Evolutionary conservation across 1,140 invertebrate species (phyloP), one percentile per base, ranked within the genome.

Genomic region (Eubasilissa regina): DNA sequence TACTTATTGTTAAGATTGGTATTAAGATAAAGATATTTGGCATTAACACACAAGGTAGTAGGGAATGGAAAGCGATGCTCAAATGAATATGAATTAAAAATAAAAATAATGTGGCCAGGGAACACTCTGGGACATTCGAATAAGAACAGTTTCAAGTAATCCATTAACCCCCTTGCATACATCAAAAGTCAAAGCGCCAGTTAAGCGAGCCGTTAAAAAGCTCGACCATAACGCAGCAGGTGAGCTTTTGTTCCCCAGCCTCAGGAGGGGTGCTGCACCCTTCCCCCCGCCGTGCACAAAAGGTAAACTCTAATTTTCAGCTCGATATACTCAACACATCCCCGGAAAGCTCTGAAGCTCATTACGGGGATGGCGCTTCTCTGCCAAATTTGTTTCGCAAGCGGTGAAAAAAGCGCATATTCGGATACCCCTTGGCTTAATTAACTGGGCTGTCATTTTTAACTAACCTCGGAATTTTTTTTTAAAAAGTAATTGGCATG

Each of bases 291-390:
- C 48, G 48, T 17, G 15, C 35, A 47, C 44, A 68, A 44, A 68
- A 68, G 64, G 64, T 68, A 17, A 55, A 73, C 51, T 78, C 77
- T 78, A 78, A 78, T 78, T 78, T 78, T 78, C 77, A 78, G 77
- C 77, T 78, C 77, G 77, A 78, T 78, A 78, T 68, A 78, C 48
- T 78, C 51, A 70, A 78, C 74, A 56, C 73, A 73, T 53, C 53
- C 48, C 48, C 48, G 44, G 55, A 60, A 75, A 75, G 58, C 53
- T 35, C 45, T 35, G n/a, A 43, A 75, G 72, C 72, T 75, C 72
- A 75, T 75, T 75, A 75, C 13, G 35, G 21, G 48, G 35, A 25
- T 21, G 56, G n/a, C 35, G 53, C 55, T 19, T 19, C 10, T 55
- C 15, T 56, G 72, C 72, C 19, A 75, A 74, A 75, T 75, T 75